phyloP scores from a whole-genome alignment of 2,113 vertebrate genomes.

The Odocoileus virginianus region DNA sequence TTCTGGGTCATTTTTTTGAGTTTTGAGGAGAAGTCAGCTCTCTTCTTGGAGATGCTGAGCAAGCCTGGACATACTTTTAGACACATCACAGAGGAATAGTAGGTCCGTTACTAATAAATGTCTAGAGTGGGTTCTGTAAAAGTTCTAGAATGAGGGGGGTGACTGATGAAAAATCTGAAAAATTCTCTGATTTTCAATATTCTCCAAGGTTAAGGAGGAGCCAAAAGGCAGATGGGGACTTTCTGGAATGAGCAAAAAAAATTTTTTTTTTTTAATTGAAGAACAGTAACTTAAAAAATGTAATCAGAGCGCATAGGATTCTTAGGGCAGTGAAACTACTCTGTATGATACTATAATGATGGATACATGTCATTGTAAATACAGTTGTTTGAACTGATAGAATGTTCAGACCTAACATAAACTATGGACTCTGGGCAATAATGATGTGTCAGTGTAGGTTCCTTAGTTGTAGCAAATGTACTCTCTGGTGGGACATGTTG shows the following conservation, averaged over 20 bases:
- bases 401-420: neutral
- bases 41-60: neutral
- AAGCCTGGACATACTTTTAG: neutral
- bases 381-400: neutral
- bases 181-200: neutral
- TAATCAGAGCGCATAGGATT: neutral
- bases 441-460: neutral
- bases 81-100: neutral
- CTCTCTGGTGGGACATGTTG: neutral
- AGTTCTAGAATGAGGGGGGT: neutral
- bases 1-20: neutral
- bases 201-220: neutral
- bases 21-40: neutral
- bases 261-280: neutral
- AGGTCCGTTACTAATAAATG: neutral
- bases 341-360: neutral
- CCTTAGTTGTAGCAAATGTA: neutral
- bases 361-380: neutral
- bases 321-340: neutral
- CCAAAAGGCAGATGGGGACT: neutral
- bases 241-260: neutral
- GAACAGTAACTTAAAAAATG: neutral
- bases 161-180: neutral
- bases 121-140: neutral
- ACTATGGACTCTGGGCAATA: neutral